These are phyloP conservation scores for Ectobius pallidus DNA, from an alignment of 2,888 invertebrate species.

Conservation along the genomic window DNA sequence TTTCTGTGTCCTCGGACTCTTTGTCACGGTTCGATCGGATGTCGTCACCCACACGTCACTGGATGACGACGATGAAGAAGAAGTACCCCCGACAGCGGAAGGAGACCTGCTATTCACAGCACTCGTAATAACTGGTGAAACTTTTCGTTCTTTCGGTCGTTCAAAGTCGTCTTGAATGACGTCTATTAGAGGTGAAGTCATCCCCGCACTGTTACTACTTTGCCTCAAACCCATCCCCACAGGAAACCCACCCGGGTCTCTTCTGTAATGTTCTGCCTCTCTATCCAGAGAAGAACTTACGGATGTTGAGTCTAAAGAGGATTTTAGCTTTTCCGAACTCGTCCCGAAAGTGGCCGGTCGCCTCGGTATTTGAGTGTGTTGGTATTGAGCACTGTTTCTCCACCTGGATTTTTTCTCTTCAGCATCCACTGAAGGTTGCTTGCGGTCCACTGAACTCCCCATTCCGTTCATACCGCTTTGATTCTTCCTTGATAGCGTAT, in stretches of 20 bases:
- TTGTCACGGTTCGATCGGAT: conserved; percentile 58
- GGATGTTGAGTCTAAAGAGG: conserved; percentile 36
- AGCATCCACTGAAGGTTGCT: not conserved
- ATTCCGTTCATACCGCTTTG: conserved; percentile 12
- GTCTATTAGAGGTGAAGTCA: conserved; percentile 28
- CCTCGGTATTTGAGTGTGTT: conserved; percentile 37
- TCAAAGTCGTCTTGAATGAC: conserved; percentile 48
- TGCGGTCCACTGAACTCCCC: not conserved
- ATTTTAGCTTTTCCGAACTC: conserved; percentile 27
- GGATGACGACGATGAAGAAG: conserved; percentile 57
- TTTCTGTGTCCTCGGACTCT: conserved; percentile 55
- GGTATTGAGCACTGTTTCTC: conserved; percentile 21
- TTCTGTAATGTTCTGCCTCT: conserved; percentile 4
- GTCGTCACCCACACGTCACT: conserved; percentile 62
- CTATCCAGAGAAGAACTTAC: conserved; percentile 36
- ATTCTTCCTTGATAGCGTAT: conserved; percentile 16
- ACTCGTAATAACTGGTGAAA: conserved; percentile 49
- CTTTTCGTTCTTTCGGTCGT: conserved; percentile 48
- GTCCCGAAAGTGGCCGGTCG: conserved; percentile 9
- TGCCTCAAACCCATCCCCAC: conserved; percentile 2
- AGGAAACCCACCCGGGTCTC: conserved; percentile 32
- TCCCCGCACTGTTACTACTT: conserved; percentile 1
- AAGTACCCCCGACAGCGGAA: conserved; percentile 33
- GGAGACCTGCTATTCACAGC: conserved; percentile 32
- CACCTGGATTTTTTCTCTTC: conserved; percentile 35